Base-by-base conservation (phyloP, 2,797 vertebrate species). In the Apogon talboti region DNA sequence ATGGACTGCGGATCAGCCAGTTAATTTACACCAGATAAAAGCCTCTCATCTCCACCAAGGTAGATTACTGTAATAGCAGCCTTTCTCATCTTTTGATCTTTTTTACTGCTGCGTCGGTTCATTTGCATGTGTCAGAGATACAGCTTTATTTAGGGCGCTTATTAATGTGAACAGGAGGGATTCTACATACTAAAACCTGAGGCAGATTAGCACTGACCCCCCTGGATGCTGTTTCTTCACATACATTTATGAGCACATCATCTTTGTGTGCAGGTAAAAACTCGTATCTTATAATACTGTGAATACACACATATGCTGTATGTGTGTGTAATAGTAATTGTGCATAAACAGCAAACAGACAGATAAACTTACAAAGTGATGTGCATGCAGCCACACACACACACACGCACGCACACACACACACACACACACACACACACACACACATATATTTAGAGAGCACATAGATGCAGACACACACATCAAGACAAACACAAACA, bases 51-150 rank as follows among this genome's bases (percentile, higher is more conserved):
- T 91, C 82, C 11, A 64, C 78, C 13, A 76, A 89, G 90, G 90
- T 91, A 91, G 89, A 92, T 92, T 92, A 92, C 89, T 86, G 91
- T 89, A 88, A 88, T 84, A 87, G 87, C 88, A 87, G 86, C 83
- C 74, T 79, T 82, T 89, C 80, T 85, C 89, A 93, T 93, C 90
- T 94, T 92, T 89, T 91, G 83, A 93, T 93, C 89, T 91, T 87
- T 89, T 83, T 83, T 78, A 84, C 87, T 79, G 84, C 87, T 87
- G 85, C 82, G 78, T 89, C 62, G 83, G 70, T 85, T 91, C 86
- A 94, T 94, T 94, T 92, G 90, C 92, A 94, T 93, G 90, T 89
- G 89, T 92, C 91, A 90, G 86, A 89, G 83, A 90, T 89, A 85
- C 83, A 86, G 89, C 87, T 90, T 91, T 89, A 90, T 91, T 90